Evolutionary conservation across 2,797 vertebrate species (phyloP), one percentile per base, ranked within the genome.

Genomic region (Neostethus bicornis): DNA sequence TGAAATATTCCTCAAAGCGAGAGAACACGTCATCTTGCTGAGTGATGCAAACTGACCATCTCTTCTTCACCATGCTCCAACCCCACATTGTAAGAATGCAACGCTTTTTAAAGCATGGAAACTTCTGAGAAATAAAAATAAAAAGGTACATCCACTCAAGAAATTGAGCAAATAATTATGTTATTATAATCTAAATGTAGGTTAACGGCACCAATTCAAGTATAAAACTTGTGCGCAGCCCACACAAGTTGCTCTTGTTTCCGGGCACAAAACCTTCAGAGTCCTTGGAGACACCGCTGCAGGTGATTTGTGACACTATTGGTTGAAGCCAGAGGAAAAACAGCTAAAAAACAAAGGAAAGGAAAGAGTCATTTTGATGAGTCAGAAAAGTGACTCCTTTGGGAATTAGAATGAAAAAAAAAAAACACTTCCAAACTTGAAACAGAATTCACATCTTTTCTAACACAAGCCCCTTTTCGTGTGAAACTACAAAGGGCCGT

Each of bases 21-120:
- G 39, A 77, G 79, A 83, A 82, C 76, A 80, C 56, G 41, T 81
- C 70, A 69, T 72, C 80, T 42, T 69, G 75, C 56, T 39, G 25
- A n/a, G n/a, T 86, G 81, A 89, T 84, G 73, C 81, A 67, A 73
- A 66, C 61, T 85, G 88, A 87, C 83, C 84, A 75, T 63, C 77
- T 72, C 51, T 49, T 75, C 75, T 70, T 66, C 45, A 63, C 63
- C 63, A 70, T 32, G 51, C 77, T 51, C 64, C 58, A 34, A 34
- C 71, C 48, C 14, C 54, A 8, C 4, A 56, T 51, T 56, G 66
- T 53, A 59, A 19, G 29, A 39, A 50, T 42, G 41, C 32, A 21
- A 21, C 32, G 7, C 45, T 25, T 41, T 6, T 37, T 7, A 34
- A 17, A 20, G 7, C 32, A 16, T 24, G 38, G 14, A 10, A 39